Conservation (phyloP, 2,888 invertebrate genomes). For the Rhyacophila evoluta region DNA sequence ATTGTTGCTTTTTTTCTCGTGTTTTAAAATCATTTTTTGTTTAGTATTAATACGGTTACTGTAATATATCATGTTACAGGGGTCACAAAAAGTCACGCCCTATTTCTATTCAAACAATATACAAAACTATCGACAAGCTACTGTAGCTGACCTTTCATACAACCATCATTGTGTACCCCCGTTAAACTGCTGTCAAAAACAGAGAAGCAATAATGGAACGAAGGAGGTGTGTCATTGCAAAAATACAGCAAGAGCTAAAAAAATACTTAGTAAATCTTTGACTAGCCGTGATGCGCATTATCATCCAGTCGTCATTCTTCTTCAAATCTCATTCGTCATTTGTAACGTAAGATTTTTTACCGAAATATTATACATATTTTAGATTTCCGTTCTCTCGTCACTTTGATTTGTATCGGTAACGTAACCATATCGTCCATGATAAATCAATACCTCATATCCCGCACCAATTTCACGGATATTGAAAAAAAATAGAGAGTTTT, state of each 20-base stretch:
- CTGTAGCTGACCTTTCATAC: neutral
- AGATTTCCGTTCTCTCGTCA: too few species aligned
- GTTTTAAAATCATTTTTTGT: too few species aligned
- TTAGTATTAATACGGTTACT: too few species aligned
- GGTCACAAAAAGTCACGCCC: neutral
- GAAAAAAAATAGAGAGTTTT: too few species aligned
- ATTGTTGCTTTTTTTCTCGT: too few species aligned
- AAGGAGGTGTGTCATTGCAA: slow-evolving; percentile 42
- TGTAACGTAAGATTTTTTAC: neutral
- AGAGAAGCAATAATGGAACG: slow-evolving; percentile 43
- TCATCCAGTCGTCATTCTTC: neutral
- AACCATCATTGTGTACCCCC: neutral
- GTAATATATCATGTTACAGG: neutral
- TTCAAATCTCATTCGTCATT: slow-evolving; percentile 13
- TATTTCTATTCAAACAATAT: neutral
- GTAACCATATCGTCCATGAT: too few species aligned
- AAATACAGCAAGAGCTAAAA: slow-evolving; percentile 38
- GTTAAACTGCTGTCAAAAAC: slow-evolving; percentile 44
- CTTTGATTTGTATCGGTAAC: too few species aligned
- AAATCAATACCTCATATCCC: too few species aligned
- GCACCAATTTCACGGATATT: too few species aligned
- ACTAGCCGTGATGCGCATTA: neutral
- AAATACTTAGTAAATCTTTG: slow-evolving; percentile 26
- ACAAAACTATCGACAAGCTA: neutral
- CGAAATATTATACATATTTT: too few species aligned